phyloP scores from a whole-genome alignment of 2,888 invertebrate genomes.

The Cheilosia impressa region DNA sequence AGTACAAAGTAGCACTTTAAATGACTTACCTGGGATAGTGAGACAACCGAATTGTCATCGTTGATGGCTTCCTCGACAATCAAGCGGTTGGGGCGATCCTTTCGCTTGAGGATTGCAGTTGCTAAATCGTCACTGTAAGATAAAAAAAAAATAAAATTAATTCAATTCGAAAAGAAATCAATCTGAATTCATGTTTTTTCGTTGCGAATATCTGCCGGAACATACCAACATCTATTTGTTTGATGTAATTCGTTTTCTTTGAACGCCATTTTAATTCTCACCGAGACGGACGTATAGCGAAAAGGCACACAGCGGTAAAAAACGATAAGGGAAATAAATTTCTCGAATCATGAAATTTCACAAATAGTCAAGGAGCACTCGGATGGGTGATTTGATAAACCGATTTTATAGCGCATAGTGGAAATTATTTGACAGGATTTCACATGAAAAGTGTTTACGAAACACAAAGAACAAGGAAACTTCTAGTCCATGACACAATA shows the following conservation, averaged over 20 bases:
- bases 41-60: conserved; percentile 99
- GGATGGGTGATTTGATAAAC: conserved; percentile 16
- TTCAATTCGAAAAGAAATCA: conserved; percentile 7
- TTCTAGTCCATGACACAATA: conserved; percentile 52
- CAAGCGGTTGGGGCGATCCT: conserved; percentile 98
- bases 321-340: conserved; percentile 33
- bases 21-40: conserved; percentile 92
- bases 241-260: conserved; percentile 51
- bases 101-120: conserved; percentile 98
- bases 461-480: conserved; percentile 56
- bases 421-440: conserved; percentile 6
- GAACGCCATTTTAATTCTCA: conserved; percentile 70
- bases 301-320: conserved; percentile 41
- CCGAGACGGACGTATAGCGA: conserved; percentile 42
- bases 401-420: conserved; percentile 41
- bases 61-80: conserved; percentile 99
- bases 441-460: conserved; percentile 47
- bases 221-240: conserved; percentile 57
- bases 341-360: conserved; percentile 23
- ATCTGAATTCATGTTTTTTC: conserved; percentile 1
- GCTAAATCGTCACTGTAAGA: conserved; percentile 91
- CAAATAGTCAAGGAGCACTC: conserved; percentile 45
- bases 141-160: conserved; percentile 4
- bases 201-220: conserved; percentile 27
- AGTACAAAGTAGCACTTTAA: neutral